Percentiles rank a stretch among this genome's conserved stretches.
These are phyloP conservation scores for Drosophila prostipennis DNA, from an alignment of 2,888 invertebrate species.

Conservation along the genomic window DNA sequence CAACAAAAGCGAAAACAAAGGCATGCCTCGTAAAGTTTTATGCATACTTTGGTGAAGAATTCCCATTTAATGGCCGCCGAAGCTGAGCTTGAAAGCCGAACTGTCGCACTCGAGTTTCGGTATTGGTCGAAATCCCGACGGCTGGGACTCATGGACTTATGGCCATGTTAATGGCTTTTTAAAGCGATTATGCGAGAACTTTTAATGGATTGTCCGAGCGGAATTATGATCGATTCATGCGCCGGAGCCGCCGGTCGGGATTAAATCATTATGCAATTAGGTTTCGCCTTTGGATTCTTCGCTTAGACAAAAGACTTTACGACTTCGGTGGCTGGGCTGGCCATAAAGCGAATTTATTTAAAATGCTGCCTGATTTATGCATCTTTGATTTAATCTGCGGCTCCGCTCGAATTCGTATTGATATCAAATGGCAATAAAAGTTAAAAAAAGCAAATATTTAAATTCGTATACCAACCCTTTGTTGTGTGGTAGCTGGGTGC, in stretches of 20 bases:
- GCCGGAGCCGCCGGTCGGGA: constrained; percentile 49
- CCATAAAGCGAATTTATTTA: constrained; percentile 57
- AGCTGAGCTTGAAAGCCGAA: constrained; percentile 7
- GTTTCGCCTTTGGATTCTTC: constrained; percentile 45
- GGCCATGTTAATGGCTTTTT: constrained; percentile 66
- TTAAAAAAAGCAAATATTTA: constrained; percentile 46
- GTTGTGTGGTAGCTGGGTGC: constrained; percentile 10
- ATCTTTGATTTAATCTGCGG: constrained; percentile 35
- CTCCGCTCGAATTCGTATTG: constrained; percentile 42
- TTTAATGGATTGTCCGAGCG: constrained; percentile 31
- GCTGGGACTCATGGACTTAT: constrained; percentile 58
- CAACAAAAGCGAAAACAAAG: constrained; percentile 30
- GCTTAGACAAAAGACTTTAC: constrained; percentile 51
- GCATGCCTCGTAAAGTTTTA: constrained; percentile 28
- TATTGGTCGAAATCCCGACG: constrained; percentile 16
- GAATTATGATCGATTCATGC: constrained; percentile 73
- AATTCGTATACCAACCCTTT: constrained; percentile 67
- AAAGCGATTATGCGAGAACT: constrained; percentile 64
- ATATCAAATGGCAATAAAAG: constrained; percentile 57
- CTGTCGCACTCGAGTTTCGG: constrained; percentile 2
- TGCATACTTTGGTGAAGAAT: constrained; percentile 32
- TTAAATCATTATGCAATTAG: constrained; percentile 73
- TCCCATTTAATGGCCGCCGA: constrained; percentile 17
- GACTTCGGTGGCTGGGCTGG: constrained; percentile 31
- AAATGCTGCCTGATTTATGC: constrained; percentile 64